Evolutionary conservation across 2,888 invertebrate species (phyloP).

Genomic region (Drosophila hawaiiensis): DNA sequence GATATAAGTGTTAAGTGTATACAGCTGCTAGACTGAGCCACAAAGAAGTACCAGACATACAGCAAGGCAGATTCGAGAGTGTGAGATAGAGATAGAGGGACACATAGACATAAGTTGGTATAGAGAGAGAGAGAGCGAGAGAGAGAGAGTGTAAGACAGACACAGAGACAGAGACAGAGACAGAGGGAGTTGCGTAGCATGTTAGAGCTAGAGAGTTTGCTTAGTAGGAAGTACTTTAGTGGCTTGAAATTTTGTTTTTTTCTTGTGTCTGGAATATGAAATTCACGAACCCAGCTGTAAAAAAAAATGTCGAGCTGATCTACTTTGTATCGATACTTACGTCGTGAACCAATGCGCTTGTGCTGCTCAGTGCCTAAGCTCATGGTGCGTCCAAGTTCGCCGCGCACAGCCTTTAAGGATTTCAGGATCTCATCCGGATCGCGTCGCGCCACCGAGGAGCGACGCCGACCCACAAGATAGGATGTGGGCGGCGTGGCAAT

Average conservation of each 20-base stretch:
- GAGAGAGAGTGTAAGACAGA: constrained; percentile 15
- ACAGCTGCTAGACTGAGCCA: constrained; percentile 39
- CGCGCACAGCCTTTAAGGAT: constrained; percentile 92
- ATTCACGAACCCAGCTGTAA: constrained; percentile 17
- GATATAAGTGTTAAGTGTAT: constrained; percentile 20
- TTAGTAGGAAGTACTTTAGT: constrained; percentile 3
- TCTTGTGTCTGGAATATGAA: constrained; percentile 8
- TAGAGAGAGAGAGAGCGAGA: constrained; percentile 11
- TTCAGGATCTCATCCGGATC: constrained; percentile 94
- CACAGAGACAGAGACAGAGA: constrained; percentile 13
- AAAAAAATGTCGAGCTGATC: constrained; percentile 8
- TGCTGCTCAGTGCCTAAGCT: constrained; percentile 89
- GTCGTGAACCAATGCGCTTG: constrained; percentile 88
- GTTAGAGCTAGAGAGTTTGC: constrained; percentile 16
- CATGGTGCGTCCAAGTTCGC: constrained; percentile 93
- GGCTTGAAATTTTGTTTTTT: neutral
- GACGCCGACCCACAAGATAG: constrained; percentile 90
- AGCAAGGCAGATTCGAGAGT: constrained; percentile 46
- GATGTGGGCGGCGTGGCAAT: constrained; percentile 86
- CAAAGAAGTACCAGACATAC: constrained; percentile 41
- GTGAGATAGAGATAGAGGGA: constrained; percentile 2
- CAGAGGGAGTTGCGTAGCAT: constrained; percentile 2
- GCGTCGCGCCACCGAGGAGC: constrained; percentile 92
- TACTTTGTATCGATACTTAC: constrained; percentile 87
- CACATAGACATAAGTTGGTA: constrained; percentile 13